Conservation (phyloP, 2,888 invertebrate genomes). For the Spodoptera picta region DNA sequence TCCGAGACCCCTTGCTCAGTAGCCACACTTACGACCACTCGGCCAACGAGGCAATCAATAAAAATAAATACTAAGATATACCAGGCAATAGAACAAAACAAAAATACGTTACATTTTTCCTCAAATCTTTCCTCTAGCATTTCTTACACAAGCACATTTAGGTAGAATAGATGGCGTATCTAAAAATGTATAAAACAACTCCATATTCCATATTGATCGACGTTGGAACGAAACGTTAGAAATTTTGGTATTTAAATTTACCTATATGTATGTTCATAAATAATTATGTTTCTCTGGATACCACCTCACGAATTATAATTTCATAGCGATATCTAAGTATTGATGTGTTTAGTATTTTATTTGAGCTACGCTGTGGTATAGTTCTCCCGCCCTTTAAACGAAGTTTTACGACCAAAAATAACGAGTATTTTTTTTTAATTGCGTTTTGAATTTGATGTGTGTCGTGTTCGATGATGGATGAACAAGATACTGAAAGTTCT, state of each 20-base stretch:
- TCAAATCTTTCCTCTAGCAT: no score
- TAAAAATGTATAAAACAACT: conserved; percentile 28
- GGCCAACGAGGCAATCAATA: no score
- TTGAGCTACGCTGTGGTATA: conserved; percentile 14
- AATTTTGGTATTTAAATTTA: conserved; percentile 79
- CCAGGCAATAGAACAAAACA: background rate
- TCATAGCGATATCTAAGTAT: conserved; percentile 74
- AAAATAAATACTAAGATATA: no score
- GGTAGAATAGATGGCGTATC: conserved; percentile 1
- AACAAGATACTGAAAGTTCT: conserved; percentile 31
- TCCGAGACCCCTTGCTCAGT: no score
- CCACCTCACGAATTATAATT: conserved; percentile 78
- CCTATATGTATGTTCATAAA: conserved; percentile 67
- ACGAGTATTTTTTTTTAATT: background rate
- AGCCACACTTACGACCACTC: no score
- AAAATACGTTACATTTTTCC: background rate
- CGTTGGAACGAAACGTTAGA: conserved; percentile 44
- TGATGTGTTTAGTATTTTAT: conserved; percentile 35
- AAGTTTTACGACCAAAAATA: conserved; percentile 6
- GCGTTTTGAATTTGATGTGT: no score
- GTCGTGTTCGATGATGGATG: conserved; percentile 41
- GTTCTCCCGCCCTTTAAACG: conserved; percentile 13
- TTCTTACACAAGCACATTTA: no score
- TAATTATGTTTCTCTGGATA: conserved; percentile 66
- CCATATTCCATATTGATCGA: conserved; percentile 46